Base-by-base conservation (phyloP, 2,888 invertebrate species). In the Barypeithes pellucidus region DNA sequence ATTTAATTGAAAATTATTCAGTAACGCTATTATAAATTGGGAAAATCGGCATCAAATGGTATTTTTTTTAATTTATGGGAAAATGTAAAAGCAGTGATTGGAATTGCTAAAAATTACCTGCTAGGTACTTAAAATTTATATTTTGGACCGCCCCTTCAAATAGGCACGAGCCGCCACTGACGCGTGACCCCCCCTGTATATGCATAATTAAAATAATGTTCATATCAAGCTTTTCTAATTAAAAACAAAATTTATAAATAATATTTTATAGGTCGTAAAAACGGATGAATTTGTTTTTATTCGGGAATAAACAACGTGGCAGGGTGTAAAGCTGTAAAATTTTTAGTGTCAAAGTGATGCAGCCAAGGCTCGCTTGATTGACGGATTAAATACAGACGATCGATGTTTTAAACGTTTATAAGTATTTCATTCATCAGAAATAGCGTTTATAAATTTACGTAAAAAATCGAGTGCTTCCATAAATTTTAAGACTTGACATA, bases 331-430 rank as follows among this genome's bases (percentile, higher is more conserved):
- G 66, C 73, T 69, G 73, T 69, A 73, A 73, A 73, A 61, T 69
- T 73, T 73, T 73, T 66, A 73, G 66, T 70, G 69, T 73, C 69
- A 73, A 73, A 73, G 52, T 73, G 73, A 73, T 66, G 73, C 66
- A 69, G 73, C 60, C 73, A 73, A 73, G 73, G 61, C 61, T 29
- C 43, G 33, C 33, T 29, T 33, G 61, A 60, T 41, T 69, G 73
- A 73, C 59, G 57, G 73, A 73, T 65, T 59, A 45, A 66, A 66
- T 59, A 18, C 73, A 73, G 73, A 67, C 68, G 59, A 29, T 45
- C 57, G 60, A 62, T 7, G 20, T 14, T 50, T 66, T 52, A 63
- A 63, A 65, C 62, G 63, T 65, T 41, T 66, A 41, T 57, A 71
- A 71, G 70, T 63, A 57, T 63, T 65, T 71, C 70, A 65, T 57